Percentiles rank a stretch among this genome's conserved stretches.
Conservation (phyloP, 2,797 vertebrate genomes). For the Schizopygopsis malacanthus region DNA sequence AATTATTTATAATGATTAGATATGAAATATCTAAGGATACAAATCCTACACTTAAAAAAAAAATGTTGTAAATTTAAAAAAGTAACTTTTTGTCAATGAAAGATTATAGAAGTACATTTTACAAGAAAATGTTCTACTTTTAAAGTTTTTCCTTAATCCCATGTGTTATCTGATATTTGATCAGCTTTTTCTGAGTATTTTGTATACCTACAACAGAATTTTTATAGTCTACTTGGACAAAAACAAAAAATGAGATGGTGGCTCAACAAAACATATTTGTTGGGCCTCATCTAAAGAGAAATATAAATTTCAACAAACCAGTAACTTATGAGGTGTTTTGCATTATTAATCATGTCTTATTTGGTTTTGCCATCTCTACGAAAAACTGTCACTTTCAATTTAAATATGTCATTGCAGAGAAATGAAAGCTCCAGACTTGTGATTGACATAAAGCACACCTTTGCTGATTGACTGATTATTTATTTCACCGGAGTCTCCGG, state of each 20-base stretch:
- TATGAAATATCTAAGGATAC: background rate
- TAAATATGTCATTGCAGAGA: slow-evolving; percentile 49
- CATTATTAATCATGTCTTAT: background rate
- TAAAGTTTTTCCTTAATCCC: background rate
- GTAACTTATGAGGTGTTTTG: background rate
- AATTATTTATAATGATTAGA: no score
- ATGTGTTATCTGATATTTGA: background rate
- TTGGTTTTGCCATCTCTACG: background rate
- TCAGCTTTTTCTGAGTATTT: background rate
- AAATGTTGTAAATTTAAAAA: background rate
- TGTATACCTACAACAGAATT: background rate
- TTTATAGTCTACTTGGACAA: background rate
- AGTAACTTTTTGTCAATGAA: background rate
- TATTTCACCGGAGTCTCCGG: slow-evolving; percentile 45
- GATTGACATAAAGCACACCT: slow-evolving; percentile 41
- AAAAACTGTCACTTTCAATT: slow-evolving; percentile 41
- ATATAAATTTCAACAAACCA: background rate
- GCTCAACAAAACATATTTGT: background rate
- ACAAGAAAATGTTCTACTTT: background rate
- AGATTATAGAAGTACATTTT: background rate
- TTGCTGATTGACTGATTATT: slow-evolving; percentile 56
- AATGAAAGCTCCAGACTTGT: slow-evolving; percentile 31
- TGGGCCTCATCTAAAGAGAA: background rate
- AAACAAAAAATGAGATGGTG: background rate
- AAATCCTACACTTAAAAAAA: background rate